Evolutionary conservation across 2,113 vertebrate genomes (phyloP).

Genomic region (Oxygymnocypris stewartii): DNA sequence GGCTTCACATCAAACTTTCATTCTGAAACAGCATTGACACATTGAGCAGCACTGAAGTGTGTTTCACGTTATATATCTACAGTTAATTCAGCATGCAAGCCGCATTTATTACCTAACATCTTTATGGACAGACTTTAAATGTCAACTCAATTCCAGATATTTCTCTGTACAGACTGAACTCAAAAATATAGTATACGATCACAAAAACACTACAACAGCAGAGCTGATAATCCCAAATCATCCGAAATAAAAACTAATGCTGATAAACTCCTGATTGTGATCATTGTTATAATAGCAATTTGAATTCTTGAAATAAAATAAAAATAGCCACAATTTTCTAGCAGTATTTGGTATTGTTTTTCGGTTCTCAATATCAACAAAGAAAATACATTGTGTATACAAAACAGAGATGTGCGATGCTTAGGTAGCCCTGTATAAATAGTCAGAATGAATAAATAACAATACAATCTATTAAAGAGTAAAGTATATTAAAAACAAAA

Average conservation of each 20-base stretch:
- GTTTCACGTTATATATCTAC: neutral
- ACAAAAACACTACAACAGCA: neutral
- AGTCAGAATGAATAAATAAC: too few species aligned
- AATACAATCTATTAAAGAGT: too few species aligned
- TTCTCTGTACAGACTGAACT: neutral
- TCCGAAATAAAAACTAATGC: neutral
- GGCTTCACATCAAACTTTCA: neutral
- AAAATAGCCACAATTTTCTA: too few species aligned
- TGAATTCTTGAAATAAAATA: too few species aligned
- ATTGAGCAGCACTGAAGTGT: neutral
- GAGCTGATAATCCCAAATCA: neutral
- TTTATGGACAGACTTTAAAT: neutral
- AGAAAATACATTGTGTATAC: too few species aligned
- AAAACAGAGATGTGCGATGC: too few species aligned
- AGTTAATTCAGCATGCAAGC: neutral
- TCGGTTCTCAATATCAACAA: too few species aligned
- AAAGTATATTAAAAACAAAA: neutral
- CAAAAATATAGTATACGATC: neutral
- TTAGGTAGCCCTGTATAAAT: too few species aligned
- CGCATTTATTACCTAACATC: neutral
- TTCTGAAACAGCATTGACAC: neutral
- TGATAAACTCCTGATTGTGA: too few species aligned
- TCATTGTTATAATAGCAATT: neutral
- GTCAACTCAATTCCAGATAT: neutral
- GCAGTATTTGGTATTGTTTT: too few species aligned